Evolutionary conservation across 2,797 vertebrate genomes (phyloP).

Genomic region (Microtus obscurus): DNA sequence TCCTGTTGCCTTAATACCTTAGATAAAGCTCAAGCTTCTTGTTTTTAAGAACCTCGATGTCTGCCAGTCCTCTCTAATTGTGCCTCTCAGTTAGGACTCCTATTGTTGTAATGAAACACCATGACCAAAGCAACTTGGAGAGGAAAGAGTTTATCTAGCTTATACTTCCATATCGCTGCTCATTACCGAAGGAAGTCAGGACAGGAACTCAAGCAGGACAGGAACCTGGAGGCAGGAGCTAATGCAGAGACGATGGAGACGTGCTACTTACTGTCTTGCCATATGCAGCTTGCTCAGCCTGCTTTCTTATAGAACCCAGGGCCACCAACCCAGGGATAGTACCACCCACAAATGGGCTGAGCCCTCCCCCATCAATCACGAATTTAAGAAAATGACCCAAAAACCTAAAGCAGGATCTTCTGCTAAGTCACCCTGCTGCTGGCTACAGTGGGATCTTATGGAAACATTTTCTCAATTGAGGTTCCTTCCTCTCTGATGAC

Average conservation of each 20-base stretch:
- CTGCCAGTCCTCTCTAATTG: background rate
- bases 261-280: background rate
- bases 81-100: background rate
- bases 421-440: background rate
- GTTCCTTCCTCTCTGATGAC: background rate
- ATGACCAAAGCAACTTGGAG: background rate
- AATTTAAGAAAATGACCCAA: background rate
- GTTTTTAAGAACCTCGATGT: background rate
- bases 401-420: background rate
- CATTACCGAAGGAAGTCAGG: background rate
- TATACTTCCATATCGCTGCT: background rate
- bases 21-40: background rate
- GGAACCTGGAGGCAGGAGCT: background rate
- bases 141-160: background rate
- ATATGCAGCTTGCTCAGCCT: background rate
- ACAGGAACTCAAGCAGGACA: background rate
- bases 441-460: background rate
- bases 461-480: background rate
- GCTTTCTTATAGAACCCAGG: background rate
- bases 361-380: background rate
- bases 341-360: background rate
- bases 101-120: background rate
- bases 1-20: background rate
- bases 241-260: background rate
- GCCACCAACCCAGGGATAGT: background rate